phyloP scores from a whole-genome alignment of 2,113 vertebrate species.

The Lophotis ruficrista region DNA sequence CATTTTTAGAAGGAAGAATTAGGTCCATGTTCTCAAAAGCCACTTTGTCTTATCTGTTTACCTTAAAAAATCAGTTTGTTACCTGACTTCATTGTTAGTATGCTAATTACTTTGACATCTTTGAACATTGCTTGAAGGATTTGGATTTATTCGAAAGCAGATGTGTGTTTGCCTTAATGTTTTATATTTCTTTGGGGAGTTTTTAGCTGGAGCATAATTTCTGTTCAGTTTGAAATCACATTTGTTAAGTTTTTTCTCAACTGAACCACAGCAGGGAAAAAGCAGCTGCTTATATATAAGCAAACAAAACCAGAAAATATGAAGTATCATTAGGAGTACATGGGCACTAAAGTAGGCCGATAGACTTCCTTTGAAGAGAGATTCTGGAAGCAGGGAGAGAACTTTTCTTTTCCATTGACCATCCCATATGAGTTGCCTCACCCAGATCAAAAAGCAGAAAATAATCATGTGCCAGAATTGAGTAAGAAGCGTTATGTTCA shows the following conservation, averaged over 20 bases:
- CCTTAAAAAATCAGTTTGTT: constrained; percentile 26
- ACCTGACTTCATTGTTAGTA: constrained; percentile 40
- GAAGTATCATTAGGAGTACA: not conserved
- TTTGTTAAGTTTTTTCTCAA: constrained; percentile 31
- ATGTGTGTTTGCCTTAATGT: constrained; percentile 30
- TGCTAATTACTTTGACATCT: constrained; percentile 51
- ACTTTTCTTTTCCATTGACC: not conserved
- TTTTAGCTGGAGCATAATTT: constrained; percentile 21
- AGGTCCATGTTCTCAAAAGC: constrained; percentile 7
- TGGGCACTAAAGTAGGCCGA: not conserved
- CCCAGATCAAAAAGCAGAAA: not conserved
- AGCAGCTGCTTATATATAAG: constrained; percentile 4
- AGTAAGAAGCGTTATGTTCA: not conserved
- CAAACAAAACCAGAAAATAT: not conserved
- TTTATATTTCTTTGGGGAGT: constrained; percentile 18
- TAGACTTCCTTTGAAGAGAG: not conserved
- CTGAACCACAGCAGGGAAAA: not conserved
- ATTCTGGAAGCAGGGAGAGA: not conserved
- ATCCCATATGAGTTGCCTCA: not conserved
- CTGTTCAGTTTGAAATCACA: constrained; percentile 31
- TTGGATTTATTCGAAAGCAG: constrained; percentile 48
- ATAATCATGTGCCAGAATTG: not conserved
- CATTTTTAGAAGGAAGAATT: not conserved
- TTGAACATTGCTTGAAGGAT: constrained; percentile 38
- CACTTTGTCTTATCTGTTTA: constrained; percentile 2